These are phyloP conservation scores for Oasisia sp. DNA, from an alignment of 2,888 invertebrate genomes.

Conservation along the genomic window DNA sequence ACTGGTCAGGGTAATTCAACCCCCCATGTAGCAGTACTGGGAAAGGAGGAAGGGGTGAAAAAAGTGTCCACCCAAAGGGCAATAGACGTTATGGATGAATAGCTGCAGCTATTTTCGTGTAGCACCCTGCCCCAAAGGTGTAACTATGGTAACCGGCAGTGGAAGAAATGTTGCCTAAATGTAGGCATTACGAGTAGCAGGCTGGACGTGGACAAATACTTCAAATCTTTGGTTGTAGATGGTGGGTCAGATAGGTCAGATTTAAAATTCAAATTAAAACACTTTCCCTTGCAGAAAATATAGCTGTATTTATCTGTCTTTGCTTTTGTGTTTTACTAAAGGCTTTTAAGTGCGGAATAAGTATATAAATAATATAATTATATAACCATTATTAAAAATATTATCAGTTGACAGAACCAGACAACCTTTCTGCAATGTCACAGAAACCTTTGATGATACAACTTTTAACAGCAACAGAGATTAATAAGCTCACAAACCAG, in stretches of 20 bases:
- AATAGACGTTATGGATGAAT: not conserved
- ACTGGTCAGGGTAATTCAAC: not conserved
- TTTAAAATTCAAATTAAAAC: not conserved
- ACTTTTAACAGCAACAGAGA: not conserved
- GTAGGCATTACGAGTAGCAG: not conserved
- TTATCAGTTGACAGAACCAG: not conserved
- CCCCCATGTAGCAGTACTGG: not conserved
- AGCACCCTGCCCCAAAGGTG: not conserved
- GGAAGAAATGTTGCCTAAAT: not conserved
- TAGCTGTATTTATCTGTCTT: not conserved
- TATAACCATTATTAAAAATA: not conserved
- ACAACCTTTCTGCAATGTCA: not conserved
- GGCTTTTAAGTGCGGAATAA: not conserved
- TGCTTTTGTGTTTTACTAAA: not conserved
- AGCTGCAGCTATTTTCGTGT: not conserved
- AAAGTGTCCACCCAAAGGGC: not conserved
- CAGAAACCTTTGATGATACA: not conserved
- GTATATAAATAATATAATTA: not conserved
- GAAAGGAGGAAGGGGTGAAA: not conserved
- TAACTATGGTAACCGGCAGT: not conserved
- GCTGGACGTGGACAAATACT: not conserved
- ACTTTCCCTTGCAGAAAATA: not conserved
- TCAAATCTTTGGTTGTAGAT: not conserved
- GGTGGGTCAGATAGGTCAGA: not conserved
- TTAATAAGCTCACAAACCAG: not conserved